Conservation (phyloP, 2,888 invertebrate genomes). For the Papilio protenor region DNA sequence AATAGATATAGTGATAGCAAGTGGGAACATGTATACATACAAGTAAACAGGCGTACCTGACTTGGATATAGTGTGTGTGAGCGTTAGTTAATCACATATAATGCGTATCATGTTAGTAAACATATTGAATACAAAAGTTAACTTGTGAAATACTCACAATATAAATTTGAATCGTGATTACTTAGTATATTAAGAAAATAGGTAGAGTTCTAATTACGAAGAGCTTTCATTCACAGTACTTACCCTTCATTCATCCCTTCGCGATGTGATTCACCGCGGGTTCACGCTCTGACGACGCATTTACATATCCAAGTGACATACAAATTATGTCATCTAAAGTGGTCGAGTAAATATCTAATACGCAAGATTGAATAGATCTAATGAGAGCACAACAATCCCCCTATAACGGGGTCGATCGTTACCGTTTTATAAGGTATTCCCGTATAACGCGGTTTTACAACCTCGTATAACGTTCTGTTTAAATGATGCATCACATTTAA, state of each 20-base stretch:
- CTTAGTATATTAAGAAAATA: neutral
- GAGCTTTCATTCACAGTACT: neutral
- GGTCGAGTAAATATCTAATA: neutral
- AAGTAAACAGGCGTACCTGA: no score
- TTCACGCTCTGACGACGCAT: neutral
- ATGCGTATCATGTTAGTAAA: neutral
- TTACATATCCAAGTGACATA: neutral
- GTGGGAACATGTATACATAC: neutral
- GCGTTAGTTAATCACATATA: constrained; percentile 1
- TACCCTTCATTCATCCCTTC: constrained; percentile 1
- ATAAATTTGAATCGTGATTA: neutral
- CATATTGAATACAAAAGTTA: neutral
- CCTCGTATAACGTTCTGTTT: no score
- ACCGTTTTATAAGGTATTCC: no score
- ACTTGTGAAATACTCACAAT: neutral
- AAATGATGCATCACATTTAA: no score
- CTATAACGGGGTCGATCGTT: no score
- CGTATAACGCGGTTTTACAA: no score
- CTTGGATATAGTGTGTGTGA: neutral
- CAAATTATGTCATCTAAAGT: neutral
- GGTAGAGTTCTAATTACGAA: neutral
- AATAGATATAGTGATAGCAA: constrained; percentile 4
- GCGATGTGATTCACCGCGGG: neutral
- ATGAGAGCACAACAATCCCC: neutral
- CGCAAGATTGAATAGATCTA: neutral